A percentile compares a stretch with the other conserved stretches of the same genome.
Evolutionary conservation across 2,113 vertebrate species (phyloP).

Genomic region (Elgaria multicarinata): DNA sequence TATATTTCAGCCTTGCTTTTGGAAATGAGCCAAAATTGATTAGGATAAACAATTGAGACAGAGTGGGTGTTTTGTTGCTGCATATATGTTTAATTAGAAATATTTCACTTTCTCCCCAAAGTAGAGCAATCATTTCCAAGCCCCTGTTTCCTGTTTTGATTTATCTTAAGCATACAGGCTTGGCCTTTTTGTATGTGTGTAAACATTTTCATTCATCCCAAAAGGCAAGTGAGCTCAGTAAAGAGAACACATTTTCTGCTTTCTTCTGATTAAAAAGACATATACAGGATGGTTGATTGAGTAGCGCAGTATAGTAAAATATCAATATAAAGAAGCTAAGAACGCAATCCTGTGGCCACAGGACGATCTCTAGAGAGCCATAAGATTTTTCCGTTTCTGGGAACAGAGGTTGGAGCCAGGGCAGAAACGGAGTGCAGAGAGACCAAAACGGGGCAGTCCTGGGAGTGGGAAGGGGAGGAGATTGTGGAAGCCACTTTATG

Average conservation of each 20-base stretch:
- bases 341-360: no score
- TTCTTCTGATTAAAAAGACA: neutral
- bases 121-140: neutral
- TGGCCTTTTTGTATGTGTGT: neutral
- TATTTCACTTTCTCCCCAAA: neutral
- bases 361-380: no score
- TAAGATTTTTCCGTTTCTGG: no score
- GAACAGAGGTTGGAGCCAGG: no score
- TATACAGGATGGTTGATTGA: neutral
- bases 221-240: neutral
- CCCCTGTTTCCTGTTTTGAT: neutral
- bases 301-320: neutral
- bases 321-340: neutral
- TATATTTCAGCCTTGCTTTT: neutral
- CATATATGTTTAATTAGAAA: slow-evolving; percentile 14
- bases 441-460: no score
- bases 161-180: neutral
- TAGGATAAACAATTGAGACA: neutral
- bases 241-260: neutral
- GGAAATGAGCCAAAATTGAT: neutral
- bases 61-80: neutral
- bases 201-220: neutral
- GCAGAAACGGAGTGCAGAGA: no score
- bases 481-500: no score
- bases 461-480: no score